Percentiles rank a stretch among this genome's conserved stretches.
phyloP scores from a whole-genome alignment of 2,888 invertebrate genomes.

The Catocala sponsa region DNA sequence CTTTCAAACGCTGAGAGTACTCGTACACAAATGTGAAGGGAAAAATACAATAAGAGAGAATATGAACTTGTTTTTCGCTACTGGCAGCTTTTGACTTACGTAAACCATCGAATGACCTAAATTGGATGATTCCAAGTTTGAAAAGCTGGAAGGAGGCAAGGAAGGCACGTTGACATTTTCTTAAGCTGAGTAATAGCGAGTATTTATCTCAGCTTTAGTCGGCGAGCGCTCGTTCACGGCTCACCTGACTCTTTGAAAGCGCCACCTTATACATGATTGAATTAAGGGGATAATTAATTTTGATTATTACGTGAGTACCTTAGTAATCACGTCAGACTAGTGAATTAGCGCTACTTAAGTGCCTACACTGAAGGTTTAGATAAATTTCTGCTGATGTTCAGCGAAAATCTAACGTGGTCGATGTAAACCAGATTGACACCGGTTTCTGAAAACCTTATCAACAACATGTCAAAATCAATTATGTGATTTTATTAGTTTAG shows the following conservation, averaged over 20 bases:
- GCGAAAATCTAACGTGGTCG: no score
- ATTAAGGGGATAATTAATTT: conserved; percentile 56
- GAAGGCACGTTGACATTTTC: conserved; percentile 46
- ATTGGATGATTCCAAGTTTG: conserved; percentile 38
- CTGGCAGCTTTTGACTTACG: conserved; percentile 23
- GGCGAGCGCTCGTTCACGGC: conserved; percentile 33
- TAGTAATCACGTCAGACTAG: conserved; percentile 24
- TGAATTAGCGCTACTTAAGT: conserved; percentile 18
- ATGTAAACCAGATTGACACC: no score
- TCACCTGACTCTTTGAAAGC: conserved; percentile 52
- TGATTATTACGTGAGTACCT: conserved; percentile 35
- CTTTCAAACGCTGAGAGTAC: conserved; percentile 7
- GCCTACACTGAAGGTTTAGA: no score
- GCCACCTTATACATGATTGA: conserved; percentile 44
- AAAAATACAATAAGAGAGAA: conserved; percentile 13
- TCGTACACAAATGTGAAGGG: background rate
- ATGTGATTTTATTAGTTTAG: no score
- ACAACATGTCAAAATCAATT: no score
- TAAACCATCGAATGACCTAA: conserved; percentile 38
- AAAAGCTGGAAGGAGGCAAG: conserved; percentile 40
- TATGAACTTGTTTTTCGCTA: conserved; percentile 15
- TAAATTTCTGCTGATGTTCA: no score
- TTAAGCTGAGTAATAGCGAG: conserved; percentile 46
- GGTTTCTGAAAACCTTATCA: no score
- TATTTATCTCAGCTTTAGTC: conserved; percentile 46